These are phyloP conservation scores for Copsychus sechellarum DNA, from an alignment of 2,113 vertebrate species.

Conservation along the genomic window DNA sequence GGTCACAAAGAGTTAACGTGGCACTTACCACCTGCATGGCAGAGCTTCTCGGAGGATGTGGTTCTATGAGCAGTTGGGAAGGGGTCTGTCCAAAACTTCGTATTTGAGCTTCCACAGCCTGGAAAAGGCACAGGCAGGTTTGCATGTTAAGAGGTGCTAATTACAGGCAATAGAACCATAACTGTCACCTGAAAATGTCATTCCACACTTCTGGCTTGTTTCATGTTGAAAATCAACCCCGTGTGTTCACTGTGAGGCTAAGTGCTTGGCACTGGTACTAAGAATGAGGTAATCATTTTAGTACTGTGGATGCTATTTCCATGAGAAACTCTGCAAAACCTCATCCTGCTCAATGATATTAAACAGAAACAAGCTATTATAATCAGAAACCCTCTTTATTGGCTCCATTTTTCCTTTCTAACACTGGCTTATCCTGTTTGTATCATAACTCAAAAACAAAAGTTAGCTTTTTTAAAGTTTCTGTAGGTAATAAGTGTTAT, in stretches of 20 bases:
- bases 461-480: conserved; percentile 34
- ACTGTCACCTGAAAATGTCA: conserved; percentile 85
- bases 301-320: conserved; percentile 79
- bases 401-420: conserved; percentile 65
- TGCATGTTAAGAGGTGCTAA: conserved; percentile 87
- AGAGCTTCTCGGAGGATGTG: conserved; percentile 94
- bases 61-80: conserved; percentile 94
- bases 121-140: conserved; percentile 71
- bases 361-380: conserved; percentile 80
- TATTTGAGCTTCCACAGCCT: conserved; percentile 98
- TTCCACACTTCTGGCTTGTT: conserved; percentile 81
- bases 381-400: conserved; percentile 66
- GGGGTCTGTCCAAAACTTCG: conserved; percentile 98
- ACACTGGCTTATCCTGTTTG: conserved; percentile 47
- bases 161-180: conserved; percentile 86
- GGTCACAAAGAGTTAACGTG: background rate
- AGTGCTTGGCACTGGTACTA: conserved; percentile 77
- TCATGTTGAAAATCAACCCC: conserved; percentile 74
- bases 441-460: conserved; percentile 40
- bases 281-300: conserved; percentile 81
- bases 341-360: conserved; percentile 79
- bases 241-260: conserved; percentile 68
- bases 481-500: background rate
- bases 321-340: conserved; percentile 81
- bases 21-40: conserved; percentile 98